phyloP scores from a whole-genome alignment of 2,797 vertebrate species.

The Microchirus variegatus region DNA sequence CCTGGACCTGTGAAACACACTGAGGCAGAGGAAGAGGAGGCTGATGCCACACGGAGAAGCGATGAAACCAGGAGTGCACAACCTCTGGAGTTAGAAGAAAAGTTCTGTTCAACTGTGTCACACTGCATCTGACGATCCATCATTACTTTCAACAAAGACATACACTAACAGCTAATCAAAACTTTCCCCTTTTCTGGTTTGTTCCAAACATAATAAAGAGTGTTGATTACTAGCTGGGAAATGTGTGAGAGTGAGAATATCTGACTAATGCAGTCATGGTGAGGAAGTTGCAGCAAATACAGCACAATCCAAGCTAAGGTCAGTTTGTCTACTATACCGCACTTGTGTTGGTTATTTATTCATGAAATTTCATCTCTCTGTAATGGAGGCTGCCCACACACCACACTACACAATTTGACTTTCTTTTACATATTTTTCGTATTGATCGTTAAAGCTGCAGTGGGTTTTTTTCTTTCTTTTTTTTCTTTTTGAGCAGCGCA shows the following conservation, averaged over 20 bases:
- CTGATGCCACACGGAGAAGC: constrained; percentile 11
- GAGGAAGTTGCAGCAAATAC: not conserved
- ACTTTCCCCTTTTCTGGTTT: constrained; percentile 2
- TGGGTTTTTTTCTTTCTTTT: too few species aligned
- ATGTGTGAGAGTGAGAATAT: constrained; percentile 10
- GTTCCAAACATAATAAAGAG: not conserved
- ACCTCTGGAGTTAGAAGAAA: constrained; percentile 7
- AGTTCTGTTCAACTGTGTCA: not conserved
- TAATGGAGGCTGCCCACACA: not conserved
- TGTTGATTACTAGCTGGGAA: constrained; percentile 33
- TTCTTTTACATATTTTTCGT: too few species aligned
- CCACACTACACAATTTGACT: not conserved
- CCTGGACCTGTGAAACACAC: constrained; percentile 26
- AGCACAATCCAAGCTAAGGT: constrained; percentile 1
- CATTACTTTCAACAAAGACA: constrained; percentile 5
- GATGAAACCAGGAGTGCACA: constrained; percentile 19
- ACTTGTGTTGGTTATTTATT: constrained; percentile 7
- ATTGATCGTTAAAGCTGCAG: not conserved
- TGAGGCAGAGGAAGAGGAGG: constrained; percentile 12
- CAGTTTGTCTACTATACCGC: constrained; percentile 2
- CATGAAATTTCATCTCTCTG: not conserved
- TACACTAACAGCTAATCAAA: not conserved
- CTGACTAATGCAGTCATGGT: constrained; percentile 14
- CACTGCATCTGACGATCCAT: constrained; percentile 7
- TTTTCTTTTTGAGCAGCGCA: too few species aligned